Evolutionary conservation across 2,113 vertebrate genomes (phyloP), one percentile per base, ranked within the genome.

Genomic region (Notothenia coriiceps): DNA sequence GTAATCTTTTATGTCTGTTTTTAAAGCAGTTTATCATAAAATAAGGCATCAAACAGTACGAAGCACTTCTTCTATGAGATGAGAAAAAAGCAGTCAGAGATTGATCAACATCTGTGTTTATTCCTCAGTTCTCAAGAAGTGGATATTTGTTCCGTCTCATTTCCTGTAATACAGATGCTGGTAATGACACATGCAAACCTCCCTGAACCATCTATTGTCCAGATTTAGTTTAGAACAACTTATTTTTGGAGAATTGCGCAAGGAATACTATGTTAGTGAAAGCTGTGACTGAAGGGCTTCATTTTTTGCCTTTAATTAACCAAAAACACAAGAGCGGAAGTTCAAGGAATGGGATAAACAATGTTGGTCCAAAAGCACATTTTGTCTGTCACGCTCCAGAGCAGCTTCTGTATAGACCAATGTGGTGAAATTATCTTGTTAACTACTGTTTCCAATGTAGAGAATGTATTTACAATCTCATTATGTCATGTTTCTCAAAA

Each of bases 31-130:
- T 59, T 8, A 66, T 81, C 40, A 73, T 0, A 44, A 67, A 85
- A 51, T 11, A 59, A 35, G 2, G 4, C 0, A n/a, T 22, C 14
- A 25, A 47, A 46, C 29, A n/a, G 49, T 61, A 47, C 12, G 50
- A 73, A 5, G 33, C 13, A 10, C 14, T 12, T 13, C 13, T 33
- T 10, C 17, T 2, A 46, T 29, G 25, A 47, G 40, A 75, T 55
- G 17, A 15, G 13, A 40, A 46, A 51, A 10, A 6, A 40, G 20
- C 7, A 66, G 29, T 46, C 1, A 11, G 13, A 43, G 15, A 25
- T 40, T 44, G 20, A 73, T 13, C 17, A 60, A 76, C 33, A 61
- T 75, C 61, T 64, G 17, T 78, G 60, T 86, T 74, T 70, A 71
- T 22, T 74, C 63, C 33, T 70, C 67, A 20, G 46, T 60, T 25